Evolutionary conservation across 1,140 invertebrate genomes (phyloP).

Genomic region (Drosophila bocqueti): DNA sequence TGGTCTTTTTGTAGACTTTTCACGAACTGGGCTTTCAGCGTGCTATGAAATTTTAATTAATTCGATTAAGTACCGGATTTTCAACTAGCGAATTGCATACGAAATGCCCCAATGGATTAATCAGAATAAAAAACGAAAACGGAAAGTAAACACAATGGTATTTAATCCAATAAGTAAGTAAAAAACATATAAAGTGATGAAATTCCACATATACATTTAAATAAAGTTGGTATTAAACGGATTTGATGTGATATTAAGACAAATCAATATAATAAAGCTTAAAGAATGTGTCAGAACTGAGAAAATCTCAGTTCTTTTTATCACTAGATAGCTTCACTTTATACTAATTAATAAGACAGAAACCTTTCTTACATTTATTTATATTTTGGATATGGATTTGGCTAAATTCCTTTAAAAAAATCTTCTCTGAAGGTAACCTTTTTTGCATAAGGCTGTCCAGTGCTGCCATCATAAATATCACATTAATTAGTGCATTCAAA

Average conservation of each 20-base stretch:
- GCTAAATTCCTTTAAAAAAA: too few relatives aligned
- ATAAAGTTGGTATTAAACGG: neutral
- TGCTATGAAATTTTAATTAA: conserved; percentile 75
- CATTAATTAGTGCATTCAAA: conserved; percentile 53
- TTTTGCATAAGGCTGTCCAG: neutral
- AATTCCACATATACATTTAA: neutral
- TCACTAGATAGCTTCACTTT: too few relatives aligned
- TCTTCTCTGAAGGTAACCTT: neutral
- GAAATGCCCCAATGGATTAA: conserved; percentile 50
- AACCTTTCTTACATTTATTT: too few relatives aligned
- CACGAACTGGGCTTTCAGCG: conserved; percentile 42
- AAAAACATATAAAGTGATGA: neutral
- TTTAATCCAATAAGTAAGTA: conserved; percentile 11
- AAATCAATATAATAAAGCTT: neutral
- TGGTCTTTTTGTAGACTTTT: conserved; percentile 45
- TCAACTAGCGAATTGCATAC: conserved; percentile 36
- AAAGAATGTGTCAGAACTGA: neutral
- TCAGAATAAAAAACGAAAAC: conserved; percentile 21
- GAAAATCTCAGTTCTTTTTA: neutral
- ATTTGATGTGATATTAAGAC: neutral
- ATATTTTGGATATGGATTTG: too few relatives aligned
- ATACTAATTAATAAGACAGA: too few relatives aligned
- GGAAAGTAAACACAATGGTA: conserved; percentile 24
- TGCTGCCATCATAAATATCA: conserved; percentile 3
- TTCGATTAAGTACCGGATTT: conserved; percentile 70